Conservation (phyloP, 2,113 vertebrate species). For the Stegastes partitus region DNA sequence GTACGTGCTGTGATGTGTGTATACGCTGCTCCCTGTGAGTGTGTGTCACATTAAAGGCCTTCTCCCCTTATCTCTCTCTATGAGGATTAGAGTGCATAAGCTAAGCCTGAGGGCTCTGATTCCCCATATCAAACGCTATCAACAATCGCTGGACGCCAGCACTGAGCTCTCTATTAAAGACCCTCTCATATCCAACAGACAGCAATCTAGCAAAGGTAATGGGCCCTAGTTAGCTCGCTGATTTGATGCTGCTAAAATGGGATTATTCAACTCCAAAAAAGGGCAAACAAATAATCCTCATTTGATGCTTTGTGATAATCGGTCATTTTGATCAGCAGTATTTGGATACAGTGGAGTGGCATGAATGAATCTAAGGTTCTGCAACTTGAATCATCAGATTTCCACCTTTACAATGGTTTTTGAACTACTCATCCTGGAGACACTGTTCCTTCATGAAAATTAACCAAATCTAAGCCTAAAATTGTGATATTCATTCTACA, state of each 20-base stretch:
- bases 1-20: constrained; percentile 13
- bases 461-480: too few relatives aligned
- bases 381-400: too few relatives aligned
- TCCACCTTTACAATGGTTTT: too few relatives aligned
- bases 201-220: constrained; percentile 65
- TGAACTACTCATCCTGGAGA: too few relatives aligned
- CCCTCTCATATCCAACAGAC: constrained; percentile 55
- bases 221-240: constrained; percentile 40
- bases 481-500: too few relatives aligned
- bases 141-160: constrained; percentile 52
- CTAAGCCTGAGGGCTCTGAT: constrained; percentile 57
- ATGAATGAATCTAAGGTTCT: neutral
- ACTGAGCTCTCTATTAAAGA: constrained; percentile 66
- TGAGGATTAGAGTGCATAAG: constrained; percentile 74
- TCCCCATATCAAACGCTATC: constrained; percentile 69
- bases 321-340: neutral
- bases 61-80: constrained; percentile 61
- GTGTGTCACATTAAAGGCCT: constrained; percentile 54
- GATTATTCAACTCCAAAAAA: constrained; percentile 44
- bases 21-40: neutral
- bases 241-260: constrained; percentile 32
- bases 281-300: constrained; percentile 15
- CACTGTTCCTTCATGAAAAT: too few relatives aligned
- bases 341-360: neutral
- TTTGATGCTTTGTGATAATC: constrained; percentile 4